Evolutionary conservation across 2,888 invertebrate species (phyloP), one percentile per base, ranked within the genome.

Genomic region (Vesta saturnalis): DNA sequence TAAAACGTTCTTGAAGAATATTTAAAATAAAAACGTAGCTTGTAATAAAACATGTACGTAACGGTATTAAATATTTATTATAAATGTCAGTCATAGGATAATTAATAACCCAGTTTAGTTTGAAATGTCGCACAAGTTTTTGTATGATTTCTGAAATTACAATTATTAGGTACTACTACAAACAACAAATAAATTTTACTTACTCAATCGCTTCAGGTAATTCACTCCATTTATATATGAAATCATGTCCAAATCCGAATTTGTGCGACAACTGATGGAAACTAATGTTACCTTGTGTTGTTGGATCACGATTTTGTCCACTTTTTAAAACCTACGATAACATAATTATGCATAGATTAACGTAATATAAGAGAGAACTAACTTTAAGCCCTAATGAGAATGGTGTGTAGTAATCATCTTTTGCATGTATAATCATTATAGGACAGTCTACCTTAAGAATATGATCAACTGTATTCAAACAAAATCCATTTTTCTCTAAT

Each of bases 391-490:
- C 80, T 4, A 82, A 71, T 1, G 61, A 72, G 59, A 72, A 77
- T 5, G 82, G 81, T 64, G 82, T 78, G 5, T 80, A 71, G 6
- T 65, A 57, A 69, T 83, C 83, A 72, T 83, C 82, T 73, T 79
- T 77, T 0, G 82, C 80, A 65, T 82, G 81, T 69, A 82, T 62
- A 14, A 80, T 94, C 80, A 97, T 87, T 21, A 97, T 86, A 0
- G 97, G 96, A 74, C 93, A 89, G 8, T 87, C 83, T 22, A 89
- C 88, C 62, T 87, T 85, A 1, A 83, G 81, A 58, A 94, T 87
- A 79, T 94, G 90, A 72, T 86, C 85, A 81, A 95, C 94, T 1
- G 94, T 93, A 73, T 90, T 88, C 84, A 97, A 97, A 63, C 88
- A 85, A 67, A 95, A 87, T 61, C 90, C 89, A 78, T 92, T 91